Percentiles rank a stretch among this genome's conserved stretches.
Evolutionary conservation across 2,797 vertebrate species (phyloP).

Genomic region (Uromys caudimaculatus): DNA sequence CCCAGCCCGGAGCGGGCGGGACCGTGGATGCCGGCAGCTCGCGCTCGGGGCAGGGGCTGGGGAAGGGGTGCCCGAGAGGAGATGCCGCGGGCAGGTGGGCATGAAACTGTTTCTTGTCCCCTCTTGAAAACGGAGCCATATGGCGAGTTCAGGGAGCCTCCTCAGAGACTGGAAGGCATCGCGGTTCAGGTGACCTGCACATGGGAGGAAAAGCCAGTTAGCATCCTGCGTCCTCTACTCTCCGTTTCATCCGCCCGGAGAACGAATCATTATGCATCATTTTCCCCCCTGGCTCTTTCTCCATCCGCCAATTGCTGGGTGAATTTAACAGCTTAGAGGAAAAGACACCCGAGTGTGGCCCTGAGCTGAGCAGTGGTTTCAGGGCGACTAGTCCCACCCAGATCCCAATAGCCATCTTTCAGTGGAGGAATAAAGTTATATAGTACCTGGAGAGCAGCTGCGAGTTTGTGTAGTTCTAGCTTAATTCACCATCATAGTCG

Average conservation of each 20-base stretch:
- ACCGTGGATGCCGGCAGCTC: conserved; percentile 59
- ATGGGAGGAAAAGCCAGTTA: conserved; percentile 53
- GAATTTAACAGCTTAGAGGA: conserved; percentile 48
- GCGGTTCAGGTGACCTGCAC: conserved; percentile 68
- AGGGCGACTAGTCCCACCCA: not conserved
- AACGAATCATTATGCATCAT: conserved; percentile 75
- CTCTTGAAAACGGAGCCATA: not conserved
- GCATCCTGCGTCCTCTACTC: conserved; percentile 56
- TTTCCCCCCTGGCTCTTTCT: conserved; percentile 44
- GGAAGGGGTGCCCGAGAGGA: not conserved
- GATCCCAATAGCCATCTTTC: not conserved
- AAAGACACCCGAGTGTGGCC: conserved; percentile 4
- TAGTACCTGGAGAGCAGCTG: conserved; percentile 48
- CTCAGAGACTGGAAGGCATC: not conserved
- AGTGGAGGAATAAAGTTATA: conserved; percentile 70
- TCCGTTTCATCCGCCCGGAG: conserved; percentile 8
- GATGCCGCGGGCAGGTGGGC: conserved; percentile 60
- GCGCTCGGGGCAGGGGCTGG: conserved; percentile 17
- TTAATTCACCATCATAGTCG: conserved; percentile 6
- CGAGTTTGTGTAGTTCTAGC: conserved; percentile 68
- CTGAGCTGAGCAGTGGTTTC: not conserved
- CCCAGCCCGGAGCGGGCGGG: conserved; percentile 61
- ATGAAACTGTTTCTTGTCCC: not conserved
- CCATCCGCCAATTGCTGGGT: conserved; percentile 43
- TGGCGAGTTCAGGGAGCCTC: not conserved